Percentiles rank a stretch among this genome's conserved stretches.
These are phyloP conservation scores for Pseudopipra pipra DNA, from an alignment of 2,113 vertebrate species.

Conservation along the genomic window DNA sequence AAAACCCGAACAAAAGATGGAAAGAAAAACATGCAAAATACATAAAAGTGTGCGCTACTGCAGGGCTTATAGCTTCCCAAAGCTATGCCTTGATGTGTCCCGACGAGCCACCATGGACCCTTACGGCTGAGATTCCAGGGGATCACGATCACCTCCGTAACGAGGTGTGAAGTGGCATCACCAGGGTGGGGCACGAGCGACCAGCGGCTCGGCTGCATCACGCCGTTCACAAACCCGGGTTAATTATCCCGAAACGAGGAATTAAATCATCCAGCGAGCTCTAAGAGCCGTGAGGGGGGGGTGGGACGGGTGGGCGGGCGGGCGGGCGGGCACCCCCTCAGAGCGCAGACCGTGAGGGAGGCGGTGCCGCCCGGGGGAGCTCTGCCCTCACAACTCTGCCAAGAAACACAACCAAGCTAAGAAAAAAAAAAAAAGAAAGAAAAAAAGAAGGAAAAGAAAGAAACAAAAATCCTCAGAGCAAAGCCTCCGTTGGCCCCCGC, in stretches of 20 bases:
- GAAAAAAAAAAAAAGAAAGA: neutral
- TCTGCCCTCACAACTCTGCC: neutral
- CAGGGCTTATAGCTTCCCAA: neutral
- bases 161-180: neutral
- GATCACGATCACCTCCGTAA: neutral
- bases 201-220: neutral
- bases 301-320: too few relatives aligned
- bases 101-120: neutral
- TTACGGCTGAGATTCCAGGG: neutral
- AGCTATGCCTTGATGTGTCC: neutral
- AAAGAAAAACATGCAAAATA: neutral
- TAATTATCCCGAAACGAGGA: neutral
- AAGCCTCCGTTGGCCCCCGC: neutral
- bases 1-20: neutral
- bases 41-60: rapidly evolving
- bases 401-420: neutral
- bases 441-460: too few relatives aligned
- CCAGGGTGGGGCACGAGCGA: neutral
- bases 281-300: neutral
- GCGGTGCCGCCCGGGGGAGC: neutral
- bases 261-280: rapidly evolving
- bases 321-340: neutral
- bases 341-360: neutral
- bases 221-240: neutral
- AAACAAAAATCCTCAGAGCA: neutral